A percentile compares a stretch with the other conserved stretches of the same genome.
These are phyloP conservation scores for Pelochelys cantorii DNA, from an alignment of 2,797 vertebrate species.

Conservation along the genomic window DNA sequence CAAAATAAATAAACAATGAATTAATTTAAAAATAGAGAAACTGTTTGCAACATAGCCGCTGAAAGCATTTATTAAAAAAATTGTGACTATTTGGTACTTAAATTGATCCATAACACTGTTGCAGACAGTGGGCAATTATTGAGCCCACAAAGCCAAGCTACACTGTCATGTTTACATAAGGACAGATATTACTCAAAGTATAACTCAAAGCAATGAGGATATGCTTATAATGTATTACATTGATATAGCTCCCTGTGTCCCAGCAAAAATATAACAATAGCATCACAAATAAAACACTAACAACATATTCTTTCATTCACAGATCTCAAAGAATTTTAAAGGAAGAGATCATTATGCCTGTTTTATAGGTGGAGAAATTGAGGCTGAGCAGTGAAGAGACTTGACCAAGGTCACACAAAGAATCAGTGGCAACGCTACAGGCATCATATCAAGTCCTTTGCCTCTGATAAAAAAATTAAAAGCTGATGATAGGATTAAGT, in stretches of 20 bases:
- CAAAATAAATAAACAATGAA: too few relatives aligned
- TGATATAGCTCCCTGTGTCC: not conserved
- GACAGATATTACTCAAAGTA: not conserved
- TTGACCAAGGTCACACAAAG: not conserved
- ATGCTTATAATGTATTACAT: not conserved
- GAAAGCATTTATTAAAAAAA: too few relatives aligned
- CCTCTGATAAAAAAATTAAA: not conserved
- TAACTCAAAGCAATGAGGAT: not conserved
- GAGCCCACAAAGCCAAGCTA: not conserved
- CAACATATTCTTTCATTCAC: not conserved
- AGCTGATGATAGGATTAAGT: not conserved
- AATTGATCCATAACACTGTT: not conserved
- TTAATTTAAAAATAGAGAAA: too few relatives aligned
- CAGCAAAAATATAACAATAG: accelerated
- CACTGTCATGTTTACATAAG: not conserved
- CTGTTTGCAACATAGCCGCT: too few relatives aligned
- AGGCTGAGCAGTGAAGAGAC: not conserved
- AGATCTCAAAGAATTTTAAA: not conserved
- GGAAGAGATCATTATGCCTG: not conserved
- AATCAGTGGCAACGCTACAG: not conserved
- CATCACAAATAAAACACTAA: not conserved
- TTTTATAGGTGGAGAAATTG: not conserved
- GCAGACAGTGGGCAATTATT: not conserved
- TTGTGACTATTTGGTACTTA: accelerated
- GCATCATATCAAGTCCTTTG: not conserved